Base-by-base conservation (phyloP, 2,888 invertebrate species). In the Drosophila subsilvestris region DNA sequence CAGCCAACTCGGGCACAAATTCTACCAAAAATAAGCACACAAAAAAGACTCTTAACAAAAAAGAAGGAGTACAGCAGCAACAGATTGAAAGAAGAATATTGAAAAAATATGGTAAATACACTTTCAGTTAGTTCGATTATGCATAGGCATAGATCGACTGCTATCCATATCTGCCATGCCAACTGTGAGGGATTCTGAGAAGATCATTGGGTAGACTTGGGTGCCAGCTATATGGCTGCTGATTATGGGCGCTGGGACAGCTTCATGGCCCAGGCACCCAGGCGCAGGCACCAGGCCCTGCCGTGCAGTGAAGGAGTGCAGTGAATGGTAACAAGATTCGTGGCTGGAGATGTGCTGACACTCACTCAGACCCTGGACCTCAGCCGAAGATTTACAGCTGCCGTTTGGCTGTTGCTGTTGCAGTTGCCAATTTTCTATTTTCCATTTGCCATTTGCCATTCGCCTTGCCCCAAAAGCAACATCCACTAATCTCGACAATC, bases 401-500 rank as follows among this genome's bases (percentile, higher is more conserved):
- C 63, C 71, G 63, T 37, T 37, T 37, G 37, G 37, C 37, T 37
- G 14, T 37, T 14, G 32, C 32, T 37, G 32, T 14, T 37, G 27
- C 27, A 27, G 37, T 80, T 61, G 63, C 62, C 66, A 45, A 49
- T 62, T 72, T 25, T 47, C 56, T 37, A 63, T 80, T 67, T 67
- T 43, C 67, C 32, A 49, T 62, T 72, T 27, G 27, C 56, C 42
- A 63, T 80, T 67, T 67, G 29, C 54, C 32, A 49, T 54, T 66
- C n/a, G 67, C 68, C 68, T 57, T 71, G 76, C 76, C 76, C 70
- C 67, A 68, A 62, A 74, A 37, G 43, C 42, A 50, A 66, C 61
- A 59, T 67, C 66, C 51, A 63, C 68, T 74, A 86, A 79, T 86
- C 85, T 72, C 51, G 61, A 37, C 75, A 74, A 88, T 75, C 71